Evolutionary conservation across 2,888 invertebrate species (phyloP).

Genomic region (Melanostoma mellinum): DNA sequence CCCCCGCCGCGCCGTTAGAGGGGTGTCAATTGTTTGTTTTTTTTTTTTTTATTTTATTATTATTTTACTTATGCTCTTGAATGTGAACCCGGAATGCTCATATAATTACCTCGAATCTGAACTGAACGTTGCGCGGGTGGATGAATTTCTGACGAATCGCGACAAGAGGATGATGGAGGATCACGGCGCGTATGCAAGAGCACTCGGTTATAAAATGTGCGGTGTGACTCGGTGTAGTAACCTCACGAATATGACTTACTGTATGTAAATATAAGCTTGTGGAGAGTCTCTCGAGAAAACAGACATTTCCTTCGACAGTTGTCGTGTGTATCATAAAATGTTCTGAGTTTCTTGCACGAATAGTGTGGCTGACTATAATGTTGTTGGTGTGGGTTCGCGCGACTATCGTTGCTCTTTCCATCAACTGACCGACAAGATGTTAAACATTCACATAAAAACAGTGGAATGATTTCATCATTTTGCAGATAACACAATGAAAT

Average conservation of each 20-base stretch:
- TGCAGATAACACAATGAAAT: constrained; percentile 41
- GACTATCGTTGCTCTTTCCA: constrained; percentile 40
- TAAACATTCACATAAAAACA: constrained; percentile 36
- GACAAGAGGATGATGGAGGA: constrained; percentile 69
- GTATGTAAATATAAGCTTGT: constrained; percentile 22
- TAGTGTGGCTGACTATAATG: constrained; percentile 62
- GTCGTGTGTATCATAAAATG: constrained; percentile 50
- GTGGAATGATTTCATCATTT: constrained; percentile 45
- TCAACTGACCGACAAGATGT: constrained; percentile 32
- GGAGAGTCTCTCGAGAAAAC: constrained; percentile 50
- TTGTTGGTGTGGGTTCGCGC: constrained; percentile 63
- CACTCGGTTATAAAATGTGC: constrained; percentile 36
- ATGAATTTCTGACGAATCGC: constrained; percentile 70
- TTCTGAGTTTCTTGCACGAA: constrained; percentile 66
- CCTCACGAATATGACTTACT: constrained; percentile 66
- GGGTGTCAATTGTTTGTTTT: constrained; percentile 68
- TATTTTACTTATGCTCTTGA: constrained; percentile 45
- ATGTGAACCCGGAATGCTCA: constrained; percentile 63
- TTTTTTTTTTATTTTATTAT: constrained; percentile 24
- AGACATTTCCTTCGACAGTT: constrained; percentile 44
- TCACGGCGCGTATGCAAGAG: constrained; percentile 60
- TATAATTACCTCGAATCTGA: constrained; percentile 61
- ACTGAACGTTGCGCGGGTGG: constrained; percentile 65
- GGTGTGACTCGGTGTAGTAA: constrained; percentile 55
- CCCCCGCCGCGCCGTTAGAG: constrained; percentile 40